Base-by-base conservation (phyloP, 2,888 invertebrate genomes). In the Stenichneumon culpator region DNA sequence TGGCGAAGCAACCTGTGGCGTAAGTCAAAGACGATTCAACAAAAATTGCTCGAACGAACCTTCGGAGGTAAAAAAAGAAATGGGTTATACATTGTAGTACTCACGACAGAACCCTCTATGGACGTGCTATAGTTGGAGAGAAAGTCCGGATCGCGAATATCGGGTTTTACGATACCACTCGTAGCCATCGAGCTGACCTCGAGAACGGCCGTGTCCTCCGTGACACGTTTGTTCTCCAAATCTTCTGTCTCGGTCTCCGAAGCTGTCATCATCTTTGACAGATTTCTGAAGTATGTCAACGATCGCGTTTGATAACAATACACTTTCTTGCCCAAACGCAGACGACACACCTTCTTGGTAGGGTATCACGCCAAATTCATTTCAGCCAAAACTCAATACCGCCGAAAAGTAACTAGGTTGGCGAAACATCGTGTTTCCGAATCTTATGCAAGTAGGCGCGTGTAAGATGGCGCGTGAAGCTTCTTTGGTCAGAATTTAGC, bases 1-100 rank as follows among this genome's bases (percentile, higher is more conserved):
- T 44, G 95, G 95, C 2, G 95, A 95, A 78, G 95, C 95, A 57
- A 95, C 94, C 95, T 95, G 86, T 16, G 11, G n/a, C 14, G 5
- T n/a, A 7, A 52, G 5, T 32, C 28, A 16, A 32, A 16, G 3
- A 63, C 4, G 28, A 63, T 28, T 63, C 16, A 54, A 32, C 28
- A 32, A 63, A 2, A 28, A 32, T 32, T 60, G 9, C 4, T 32
- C 57, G 32, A 16, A 32, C 14, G 16, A 28, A 4, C 6, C 25
- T 63, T 63, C 14, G 11, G 3, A 22, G 52, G 11, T 5, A 68
- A 74, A 74, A 25, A 68, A 74, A 77, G 6, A 19, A 22, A 11
- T 19, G 44, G 60, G 50, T 63, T 75, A 65, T 57, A 36, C 82
- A 87, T 87, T 80, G 68, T 28, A 16, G 54, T 81, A 77, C 91